These are phyloP conservation scores for Enteromius trimaculatus DNA, from an alignment of 2,797 vertebrate genomes.

Conservation along the genomic window DNA sequence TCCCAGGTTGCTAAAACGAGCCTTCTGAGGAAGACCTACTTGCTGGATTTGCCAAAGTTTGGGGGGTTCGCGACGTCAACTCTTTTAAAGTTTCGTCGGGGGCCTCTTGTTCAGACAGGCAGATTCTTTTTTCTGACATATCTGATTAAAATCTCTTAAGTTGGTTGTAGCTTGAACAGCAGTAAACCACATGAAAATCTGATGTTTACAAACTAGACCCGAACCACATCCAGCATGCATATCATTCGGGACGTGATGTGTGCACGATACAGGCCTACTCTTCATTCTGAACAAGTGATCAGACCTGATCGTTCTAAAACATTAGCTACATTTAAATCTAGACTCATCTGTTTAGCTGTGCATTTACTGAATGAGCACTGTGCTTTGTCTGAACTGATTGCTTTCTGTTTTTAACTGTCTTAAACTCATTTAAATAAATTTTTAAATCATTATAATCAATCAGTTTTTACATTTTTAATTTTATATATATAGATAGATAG, in stretches of 20 bases:
- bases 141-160: not conserved
- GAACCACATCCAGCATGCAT: not conserved
- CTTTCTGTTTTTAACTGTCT: no score
- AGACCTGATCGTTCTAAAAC: not conserved
- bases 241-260: constrained; percentile 1
- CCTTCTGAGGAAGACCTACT: constrained; percentile 40
- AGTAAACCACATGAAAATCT: not conserved
- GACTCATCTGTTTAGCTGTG: no score
- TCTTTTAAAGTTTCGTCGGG: constrained; percentile 13
- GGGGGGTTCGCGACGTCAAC: not conserved
- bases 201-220: not conserved
- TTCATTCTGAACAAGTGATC: not conserved
- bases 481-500: no score
- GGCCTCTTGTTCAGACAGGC: not conserved
- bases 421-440: no score
- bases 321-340: no score
- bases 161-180: not conserved
- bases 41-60: constrained; percentile 26
- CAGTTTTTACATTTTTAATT: no score
- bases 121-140: not conserved
- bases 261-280: not conserved
- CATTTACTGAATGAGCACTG: no score
- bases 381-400: no score
- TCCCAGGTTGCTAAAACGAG: constrained; percentile 24
- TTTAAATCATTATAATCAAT: no score